phyloP scores from a whole-genome alignment of 1,140 invertebrate species.

The Scaptomyza graminum region DNA sequence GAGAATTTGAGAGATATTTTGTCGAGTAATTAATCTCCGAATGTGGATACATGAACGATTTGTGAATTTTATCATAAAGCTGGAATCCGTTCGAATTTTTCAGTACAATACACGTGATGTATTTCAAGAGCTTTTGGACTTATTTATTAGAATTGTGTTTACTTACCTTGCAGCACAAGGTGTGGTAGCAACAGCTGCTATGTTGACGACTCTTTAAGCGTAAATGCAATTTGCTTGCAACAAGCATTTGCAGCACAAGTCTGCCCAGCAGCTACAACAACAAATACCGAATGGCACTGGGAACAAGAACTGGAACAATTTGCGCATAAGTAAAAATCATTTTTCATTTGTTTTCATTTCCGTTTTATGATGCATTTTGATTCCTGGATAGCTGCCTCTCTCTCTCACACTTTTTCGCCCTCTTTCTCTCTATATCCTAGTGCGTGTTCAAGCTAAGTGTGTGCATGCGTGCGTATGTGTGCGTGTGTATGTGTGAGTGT shows the following conservation, averaged over 20 bases:
- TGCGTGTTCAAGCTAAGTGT: neutral
- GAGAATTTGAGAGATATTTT: too few species aligned
- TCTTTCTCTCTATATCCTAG: neutral
- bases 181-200: slow-evolving; percentile 39
- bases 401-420: neutral
- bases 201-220: slow-evolving; percentile 50
- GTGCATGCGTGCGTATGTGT: neutral
- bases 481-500: slow-evolving; percentile 5
- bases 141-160: too few species aligned
- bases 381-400: slow-evolving; percentile 57
- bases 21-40: too few species aligned
- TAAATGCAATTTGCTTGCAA: slow-evolving; percentile 67
- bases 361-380: slow-evolving; percentile 75
- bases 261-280: slow-evolving; percentile 15
- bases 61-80: too few species aligned
- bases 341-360: slow-evolving; percentile 81
- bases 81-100: too few species aligned
- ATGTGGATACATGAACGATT: too few species aligned
- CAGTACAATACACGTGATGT: too few species aligned
- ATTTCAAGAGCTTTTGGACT: too few species aligned
- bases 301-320: slow-evolving; percentile 48
- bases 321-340: slow-evolving; percentile 75
- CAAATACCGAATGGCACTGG: slow-evolving; percentile 17
- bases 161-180: slow-evolving; percentile 4
- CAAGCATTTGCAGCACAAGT: slow-evolving; percentile 49